Evolutionary conservation across 2,113 vertebrate species (phyloP).

Genomic region (Corythornis madagascariensis): DNA sequence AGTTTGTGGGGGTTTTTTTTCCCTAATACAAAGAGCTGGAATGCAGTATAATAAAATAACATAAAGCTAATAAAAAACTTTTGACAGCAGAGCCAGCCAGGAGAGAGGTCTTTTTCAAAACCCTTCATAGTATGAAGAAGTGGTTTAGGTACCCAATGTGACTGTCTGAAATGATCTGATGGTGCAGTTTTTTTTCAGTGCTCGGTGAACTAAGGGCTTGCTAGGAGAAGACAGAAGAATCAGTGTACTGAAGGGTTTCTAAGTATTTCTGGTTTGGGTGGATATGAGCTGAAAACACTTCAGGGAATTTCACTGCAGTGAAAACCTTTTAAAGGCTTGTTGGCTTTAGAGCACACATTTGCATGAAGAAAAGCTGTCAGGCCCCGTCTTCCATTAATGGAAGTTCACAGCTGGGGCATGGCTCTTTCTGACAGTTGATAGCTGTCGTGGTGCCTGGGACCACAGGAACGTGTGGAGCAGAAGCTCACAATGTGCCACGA

Average conservation of each 20-base stretch:
- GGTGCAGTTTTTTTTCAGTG: neutral
- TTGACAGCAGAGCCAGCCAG: neutral
- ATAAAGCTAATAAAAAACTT: neutral
- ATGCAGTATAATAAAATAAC: neutral
- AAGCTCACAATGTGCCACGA: rapidly evolving
- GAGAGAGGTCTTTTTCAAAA: neutral
- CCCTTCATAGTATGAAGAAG: neutral
- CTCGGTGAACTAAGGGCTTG: neutral
- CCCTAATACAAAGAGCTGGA: neutral
- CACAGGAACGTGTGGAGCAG: rapidly evolving
- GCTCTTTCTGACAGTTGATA: rapidly evolving
- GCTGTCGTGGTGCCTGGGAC: rapidly evolving
- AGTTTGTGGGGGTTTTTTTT: neutral
- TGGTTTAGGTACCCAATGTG: rapidly evolving
- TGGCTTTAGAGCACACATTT: neutral
- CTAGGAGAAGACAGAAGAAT: neutral
- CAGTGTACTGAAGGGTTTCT: neutral
- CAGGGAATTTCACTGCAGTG: neutral
- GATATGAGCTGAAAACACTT: neutral
- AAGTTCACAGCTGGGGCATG: neutral
- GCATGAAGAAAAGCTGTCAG: neutral
- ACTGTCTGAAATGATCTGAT: neutral
- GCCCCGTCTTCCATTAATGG: rapidly evolving
- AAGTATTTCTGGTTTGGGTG: neutral
- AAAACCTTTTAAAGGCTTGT: neutral